A percentile compares a stretch with the other conserved stretches of the same genome.
Conservation (phyloP, 2,797 vertebrate genomes). For the Muscicapa comitata region DNA sequence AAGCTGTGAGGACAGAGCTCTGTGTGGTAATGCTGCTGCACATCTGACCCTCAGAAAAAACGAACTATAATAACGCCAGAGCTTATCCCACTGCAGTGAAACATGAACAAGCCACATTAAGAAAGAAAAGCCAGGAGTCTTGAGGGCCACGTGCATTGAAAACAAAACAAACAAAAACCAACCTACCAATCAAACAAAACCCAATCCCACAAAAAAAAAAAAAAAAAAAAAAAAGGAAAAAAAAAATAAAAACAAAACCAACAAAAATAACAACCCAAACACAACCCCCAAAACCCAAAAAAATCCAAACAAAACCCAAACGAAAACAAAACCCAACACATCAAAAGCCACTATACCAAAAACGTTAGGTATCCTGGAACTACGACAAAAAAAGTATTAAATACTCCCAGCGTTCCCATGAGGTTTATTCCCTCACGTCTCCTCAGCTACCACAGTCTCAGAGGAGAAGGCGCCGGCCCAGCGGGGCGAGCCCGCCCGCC, state of each 20-base stretch:
- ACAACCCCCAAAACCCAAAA: too few relatives aligned
- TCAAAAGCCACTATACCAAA: not conserved
- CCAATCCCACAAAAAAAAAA: not conserved
- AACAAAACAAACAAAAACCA: not conserved
- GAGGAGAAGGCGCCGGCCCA: rapidly evolving
- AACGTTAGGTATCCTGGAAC: rapidly evolving
- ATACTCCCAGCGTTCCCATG: rapidly evolving
- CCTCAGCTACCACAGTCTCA: rapidly evolving
- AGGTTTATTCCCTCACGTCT: not conserved
- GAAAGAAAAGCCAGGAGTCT: not conserved
- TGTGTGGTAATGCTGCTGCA: not conserved
- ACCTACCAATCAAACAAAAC: not conserved
- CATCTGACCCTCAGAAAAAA: not conserved
- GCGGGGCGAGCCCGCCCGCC: not conserved
- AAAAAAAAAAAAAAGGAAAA: not conserved
- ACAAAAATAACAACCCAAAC: not conserved
- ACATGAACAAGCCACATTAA: rapidly evolving
- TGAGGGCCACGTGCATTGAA: not conserved
- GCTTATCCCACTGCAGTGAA: not conserved
- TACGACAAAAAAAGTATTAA: not conserved
- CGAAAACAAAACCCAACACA: not conserved
- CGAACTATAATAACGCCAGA: not conserved
- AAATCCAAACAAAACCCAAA: too few relatives aligned
- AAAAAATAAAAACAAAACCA: not conserved
- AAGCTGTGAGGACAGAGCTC: not conserved